Percentiles rank a stretch among this genome's conserved stretches.
Evolutionary conservation across 2,888 invertebrate genomes (phyloP).

Genomic region (Myopa testacea): DNA sequence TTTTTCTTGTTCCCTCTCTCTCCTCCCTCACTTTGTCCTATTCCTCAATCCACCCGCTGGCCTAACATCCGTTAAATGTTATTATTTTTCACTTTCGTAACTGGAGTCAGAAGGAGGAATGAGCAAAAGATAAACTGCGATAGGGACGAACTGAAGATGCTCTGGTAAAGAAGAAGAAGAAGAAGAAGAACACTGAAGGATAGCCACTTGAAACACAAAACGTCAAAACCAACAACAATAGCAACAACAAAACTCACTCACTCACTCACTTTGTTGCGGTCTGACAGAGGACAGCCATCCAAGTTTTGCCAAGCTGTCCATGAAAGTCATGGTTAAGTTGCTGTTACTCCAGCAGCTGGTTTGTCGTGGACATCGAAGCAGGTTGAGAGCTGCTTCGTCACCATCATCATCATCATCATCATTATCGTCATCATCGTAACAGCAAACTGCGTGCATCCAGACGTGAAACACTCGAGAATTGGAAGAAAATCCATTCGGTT

Average conservation of each 20-base stretch:
- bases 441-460: neutral
- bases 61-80: conserved; percentile 1
- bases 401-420: neutral
- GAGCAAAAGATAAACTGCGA: neutral
- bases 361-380: neutral
- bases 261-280: conserved; percentile 3
- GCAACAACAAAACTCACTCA: neutral
- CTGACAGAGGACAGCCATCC: neutral
- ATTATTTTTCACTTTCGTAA: conserved; percentile 19
- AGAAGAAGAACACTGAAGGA: neutral
- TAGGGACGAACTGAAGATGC: neutral
- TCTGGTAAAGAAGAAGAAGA: neutral
- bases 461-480: neutral
- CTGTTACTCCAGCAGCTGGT: conserved; percentile 1
- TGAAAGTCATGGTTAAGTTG: conserved; percentile 7
- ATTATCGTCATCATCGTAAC: neutral
- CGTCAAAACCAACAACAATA: conserved; percentile 12
- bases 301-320: neutral
- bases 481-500: neutral
- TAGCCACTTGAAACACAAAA: conserved; percentile 9
- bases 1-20: neutral
- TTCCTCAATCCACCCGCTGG: neutral
- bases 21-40: neutral
- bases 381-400: neutral
- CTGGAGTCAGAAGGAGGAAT: neutral